Evolutionary conservation across 2,888 invertebrate genomes (phyloP), one percentile per base, ranked within the genome.

Genomic region (Plebejus argus): DNA sequence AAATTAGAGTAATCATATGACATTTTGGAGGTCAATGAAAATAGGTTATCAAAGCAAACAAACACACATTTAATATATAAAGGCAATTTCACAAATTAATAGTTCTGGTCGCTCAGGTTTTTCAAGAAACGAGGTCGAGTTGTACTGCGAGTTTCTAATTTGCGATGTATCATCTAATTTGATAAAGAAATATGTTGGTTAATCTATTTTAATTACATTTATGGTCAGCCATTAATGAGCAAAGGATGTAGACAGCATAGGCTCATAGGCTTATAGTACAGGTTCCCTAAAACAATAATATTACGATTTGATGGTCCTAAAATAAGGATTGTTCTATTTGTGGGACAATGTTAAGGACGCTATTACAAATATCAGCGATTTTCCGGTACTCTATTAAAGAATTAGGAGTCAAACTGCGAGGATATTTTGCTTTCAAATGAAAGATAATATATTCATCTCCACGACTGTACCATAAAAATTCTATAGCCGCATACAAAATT

Each of bases 21-120:
- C 28, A 66, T 66, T 66, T 66, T 28, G 28, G 33, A 66, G 66
- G 66, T 66, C 33, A 66, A 66, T 66, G 0, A 5, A 66, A 61
- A 66, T 33, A 33, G 28, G 66, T 33, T 28, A 33, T 66, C 28
- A 28, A 66, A 28, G 66, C 18, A 66, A 66, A 66, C 66, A 66
- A 28, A 33, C 33, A 66, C 66, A 66, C 66, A 66, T 66, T 66
- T 18, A 66, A 66, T 66, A 23, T 6, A 53, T 74, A 74, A 53
- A 53, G 23, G 74, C 28, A 53, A 74, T 74, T 74, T 74, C 74
- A 74, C 74, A 74, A 74, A 74, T 74, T 74, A 74, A 74, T 72
- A 39, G 72, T 39, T 72, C 49, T 74, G 28, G 74, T 74, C 74
- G 49, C 45, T 49, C 74, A 74, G 45, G 74, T 74, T 74, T 53